These are phyloP conservation scores for Parauchenoglanis ngamensis DNA, from an alignment of 2,797 vertebrate genomes.

Conservation along the genomic window DNA sequence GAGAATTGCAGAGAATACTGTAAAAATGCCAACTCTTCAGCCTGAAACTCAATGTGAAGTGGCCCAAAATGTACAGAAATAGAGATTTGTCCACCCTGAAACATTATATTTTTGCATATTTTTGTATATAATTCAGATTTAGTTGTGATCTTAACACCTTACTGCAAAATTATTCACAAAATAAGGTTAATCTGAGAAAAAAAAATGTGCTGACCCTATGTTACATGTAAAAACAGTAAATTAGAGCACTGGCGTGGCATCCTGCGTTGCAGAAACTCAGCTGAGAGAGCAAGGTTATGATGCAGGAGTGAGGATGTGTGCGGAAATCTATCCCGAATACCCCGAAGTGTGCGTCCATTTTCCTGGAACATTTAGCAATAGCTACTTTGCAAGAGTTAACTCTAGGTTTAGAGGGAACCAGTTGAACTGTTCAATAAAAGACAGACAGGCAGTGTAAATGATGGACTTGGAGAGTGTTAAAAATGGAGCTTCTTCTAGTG, in stretches of 20 bases:
- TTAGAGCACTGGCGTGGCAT: neutral
- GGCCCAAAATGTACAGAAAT: neutral
- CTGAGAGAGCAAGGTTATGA: neutral
- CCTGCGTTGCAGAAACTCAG: neutral
- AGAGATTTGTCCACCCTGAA: neutral
- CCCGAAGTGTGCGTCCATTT: neutral
- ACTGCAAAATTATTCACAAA: neutral
- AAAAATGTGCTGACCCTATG: neutral
- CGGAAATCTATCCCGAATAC: neutral
- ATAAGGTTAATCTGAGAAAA: neutral
- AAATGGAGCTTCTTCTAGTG: neutral
- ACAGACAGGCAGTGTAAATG: neutral
- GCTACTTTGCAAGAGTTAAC: neutral
- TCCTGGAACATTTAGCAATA: neutral
- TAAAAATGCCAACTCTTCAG: slow-evolving; percentile 18
- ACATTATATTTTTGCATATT: neutral
- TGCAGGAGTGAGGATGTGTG: neutral
- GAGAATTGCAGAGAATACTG: neutral
- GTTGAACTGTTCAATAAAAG: neutral
- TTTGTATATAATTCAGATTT: neutral
- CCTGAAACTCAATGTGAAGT: slow-evolving; percentile 2
- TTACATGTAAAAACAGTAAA: neutral
- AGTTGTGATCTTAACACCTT: neutral
- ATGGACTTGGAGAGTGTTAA: neutral
- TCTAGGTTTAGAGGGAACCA: neutral